Conservation (phyloP, 2,888 invertebrate genomes). For the Embidobia sp. region DNA sequence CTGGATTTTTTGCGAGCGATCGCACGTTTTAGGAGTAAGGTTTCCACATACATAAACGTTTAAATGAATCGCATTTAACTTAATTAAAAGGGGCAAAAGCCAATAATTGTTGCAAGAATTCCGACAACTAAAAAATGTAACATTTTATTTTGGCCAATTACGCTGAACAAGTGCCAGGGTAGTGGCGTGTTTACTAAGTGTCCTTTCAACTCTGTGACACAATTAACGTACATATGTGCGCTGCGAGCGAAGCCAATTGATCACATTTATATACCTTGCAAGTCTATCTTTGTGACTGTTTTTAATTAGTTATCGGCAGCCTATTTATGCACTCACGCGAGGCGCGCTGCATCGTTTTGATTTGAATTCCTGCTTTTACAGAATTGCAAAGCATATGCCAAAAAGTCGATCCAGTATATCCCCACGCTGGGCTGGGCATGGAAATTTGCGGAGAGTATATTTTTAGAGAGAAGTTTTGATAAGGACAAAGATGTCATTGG, state of each 20-base stretch:
- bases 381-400: conserved; percentile 97
- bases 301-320: conserved; percentile 19
- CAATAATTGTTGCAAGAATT: too few species aligned
- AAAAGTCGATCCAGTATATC: conserved; percentile 94
- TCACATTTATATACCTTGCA: conserved; percentile 25
- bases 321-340: too few species aligned
- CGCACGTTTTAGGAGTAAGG: conserved; percentile 91
- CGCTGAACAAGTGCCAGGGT: conserved; percentile 38
- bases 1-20: conserved; percentile 93
- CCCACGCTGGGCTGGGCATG: conserved; percentile 98
- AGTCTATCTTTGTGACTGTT: conserved; percentile 7
- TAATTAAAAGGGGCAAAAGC: too few species aligned
- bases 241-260: conserved; percentile 34
- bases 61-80: too few species aligned
- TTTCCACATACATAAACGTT: too few species aligned
- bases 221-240: conserved; percentile 23
- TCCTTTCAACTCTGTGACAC: conserved; percentile 28
- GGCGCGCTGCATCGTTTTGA: neutral
- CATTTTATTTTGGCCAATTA: conserved; percentile 42
- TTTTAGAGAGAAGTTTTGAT: conserved; percentile 94
- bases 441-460: conserved; percentile 96
- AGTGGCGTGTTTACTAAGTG: conserved; percentile 16
- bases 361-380: conserved; percentile 80
- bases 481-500: conserved; percentile 93
- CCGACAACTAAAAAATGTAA: too few species aligned